Conservation (phyloP, 2,888 invertebrate genomes). For the Anodontia alba region DNA sequence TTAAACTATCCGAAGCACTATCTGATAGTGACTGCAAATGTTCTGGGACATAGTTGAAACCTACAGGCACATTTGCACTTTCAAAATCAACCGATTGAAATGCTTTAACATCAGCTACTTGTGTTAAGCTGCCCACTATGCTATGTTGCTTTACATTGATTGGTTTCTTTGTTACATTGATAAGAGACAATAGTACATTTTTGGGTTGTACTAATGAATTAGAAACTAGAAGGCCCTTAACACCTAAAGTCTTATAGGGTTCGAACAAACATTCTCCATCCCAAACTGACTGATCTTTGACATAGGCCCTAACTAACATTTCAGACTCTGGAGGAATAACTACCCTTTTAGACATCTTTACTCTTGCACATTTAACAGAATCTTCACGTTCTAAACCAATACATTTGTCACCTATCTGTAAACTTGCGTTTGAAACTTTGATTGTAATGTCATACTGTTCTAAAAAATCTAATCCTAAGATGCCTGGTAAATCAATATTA, state of each 20-base stretch:
- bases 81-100: neutral
- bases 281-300: neutral
- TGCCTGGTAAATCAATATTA: conserved; percentile 16
- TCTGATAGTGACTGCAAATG: neutral
- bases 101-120: too few species aligned
- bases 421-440: neutral
- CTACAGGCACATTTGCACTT: neutral
- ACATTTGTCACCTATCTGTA: neutral
- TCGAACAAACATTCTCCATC: neutral
- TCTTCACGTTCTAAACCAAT: conserved; percentile 10
- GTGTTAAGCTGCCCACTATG: neutral
- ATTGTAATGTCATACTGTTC: conserved; percentile 3
- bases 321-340: conserved; percentile 25
- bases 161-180: neutral
- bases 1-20: neutral
- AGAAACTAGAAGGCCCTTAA: conserved; percentile 9
- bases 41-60: neutral
- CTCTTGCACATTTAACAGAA: conserved; percentile 1
- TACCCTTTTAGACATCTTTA: conserved; percentile 8
- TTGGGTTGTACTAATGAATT: neutral
- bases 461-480: conserved; percentile 15
- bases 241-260: neutral
- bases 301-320: conserved; percentile 14
- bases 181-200: neutral
- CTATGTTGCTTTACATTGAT: neutral